These are phyloP conservation scores for Hypomecis punctinalis DNA, from an alignment of 2,888 invertebrate species.

Conservation along the genomic window DNA sequence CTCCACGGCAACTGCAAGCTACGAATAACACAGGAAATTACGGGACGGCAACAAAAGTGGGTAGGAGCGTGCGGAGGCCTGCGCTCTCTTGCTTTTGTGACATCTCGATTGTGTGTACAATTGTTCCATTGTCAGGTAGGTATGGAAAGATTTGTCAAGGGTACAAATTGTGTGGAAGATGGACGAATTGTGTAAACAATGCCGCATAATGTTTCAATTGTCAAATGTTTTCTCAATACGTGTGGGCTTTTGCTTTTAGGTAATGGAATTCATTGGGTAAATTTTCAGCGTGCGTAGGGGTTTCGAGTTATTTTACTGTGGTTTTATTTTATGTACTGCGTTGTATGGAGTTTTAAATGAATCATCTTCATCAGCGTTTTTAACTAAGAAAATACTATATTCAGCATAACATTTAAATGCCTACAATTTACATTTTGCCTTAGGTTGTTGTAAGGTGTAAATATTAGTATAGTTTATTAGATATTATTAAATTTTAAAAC, in stretches of 20 bases:
- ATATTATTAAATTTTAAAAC: too few species aligned
- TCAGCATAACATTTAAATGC: too few species aligned
- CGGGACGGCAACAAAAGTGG: slow-evolving; percentile 4
- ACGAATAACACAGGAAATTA: slow-evolving; percentile 19
- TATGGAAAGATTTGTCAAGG: slow-evolving; percentile 24
- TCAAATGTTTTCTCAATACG: slow-evolving; percentile 7
- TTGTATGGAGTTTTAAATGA: too few species aligned
- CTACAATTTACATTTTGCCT: too few species aligned
- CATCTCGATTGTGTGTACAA: slow-evolving; percentile 35
- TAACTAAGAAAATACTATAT: too few species aligned
- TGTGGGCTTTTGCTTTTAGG: not conserved
- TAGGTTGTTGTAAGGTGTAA: too few species aligned
- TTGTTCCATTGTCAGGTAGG: slow-evolving; percentile 32
- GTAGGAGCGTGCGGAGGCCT: slow-evolving; percentile 3
- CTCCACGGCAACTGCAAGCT: slow-evolving; percentile 10
- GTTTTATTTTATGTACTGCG: not conserved
- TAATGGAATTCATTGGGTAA: not conserved
- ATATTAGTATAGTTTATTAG: too few species aligned
- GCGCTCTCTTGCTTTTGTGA: slow-evolving; percentile 33
- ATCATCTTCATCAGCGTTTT: too few species aligned
- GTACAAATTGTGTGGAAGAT: slow-evolving; percentile 23
- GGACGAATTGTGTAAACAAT: not conserved
- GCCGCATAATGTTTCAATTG: not conserved
- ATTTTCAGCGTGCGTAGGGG: not conserved
- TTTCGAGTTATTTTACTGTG: not conserved